These are phyloP conservation scores for Matsumurasca onukii DNA, from an alignment of 1,140 invertebrate genomes.

Conservation along the genomic window DNA sequence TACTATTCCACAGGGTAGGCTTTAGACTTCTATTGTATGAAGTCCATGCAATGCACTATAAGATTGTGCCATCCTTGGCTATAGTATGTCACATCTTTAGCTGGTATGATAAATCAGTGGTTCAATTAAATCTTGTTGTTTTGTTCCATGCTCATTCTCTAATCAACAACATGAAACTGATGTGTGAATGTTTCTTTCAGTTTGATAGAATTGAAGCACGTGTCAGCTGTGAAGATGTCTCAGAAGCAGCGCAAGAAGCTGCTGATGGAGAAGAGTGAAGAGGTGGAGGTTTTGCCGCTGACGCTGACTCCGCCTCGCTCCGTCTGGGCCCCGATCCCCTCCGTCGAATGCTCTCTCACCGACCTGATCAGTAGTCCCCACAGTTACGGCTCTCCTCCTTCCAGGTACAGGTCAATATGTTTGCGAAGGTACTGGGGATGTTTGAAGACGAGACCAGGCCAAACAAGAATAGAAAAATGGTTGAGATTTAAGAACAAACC, in stretches of 20 bases:
- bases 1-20: too few species aligned
- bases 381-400: not conserved
- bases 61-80: too few species aligned
- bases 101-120: too few species aligned
- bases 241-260: constrained; percentile 62
- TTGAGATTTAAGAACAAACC: not conserved
- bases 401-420: not conserved
- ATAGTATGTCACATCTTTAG: too few species aligned
- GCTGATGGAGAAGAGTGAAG: constrained; percentile 43
- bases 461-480: not conserved
- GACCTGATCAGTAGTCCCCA: not conserved
- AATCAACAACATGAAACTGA: too few species aligned
- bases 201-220: constrained; percentile 19
- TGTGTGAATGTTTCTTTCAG: constrained; percentile 6
- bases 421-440: not conserved
- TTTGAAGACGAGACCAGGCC: not conserved
- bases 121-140: too few species aligned
- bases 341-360: constrained; percentile 46
- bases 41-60: too few species aligned
- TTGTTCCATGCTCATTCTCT: too few species aligned
- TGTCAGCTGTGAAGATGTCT: constrained; percentile 52
- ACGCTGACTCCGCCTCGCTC: not conserved
- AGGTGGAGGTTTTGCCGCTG: constrained; percentile 42
- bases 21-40: too few species aligned
- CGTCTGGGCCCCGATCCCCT: constrained; percentile 33